These are phyloP conservation scores for Corynorhinus townsendii DNA, from an alignment of 2,113 vertebrate genomes.

Conservation along the genomic window DNA sequence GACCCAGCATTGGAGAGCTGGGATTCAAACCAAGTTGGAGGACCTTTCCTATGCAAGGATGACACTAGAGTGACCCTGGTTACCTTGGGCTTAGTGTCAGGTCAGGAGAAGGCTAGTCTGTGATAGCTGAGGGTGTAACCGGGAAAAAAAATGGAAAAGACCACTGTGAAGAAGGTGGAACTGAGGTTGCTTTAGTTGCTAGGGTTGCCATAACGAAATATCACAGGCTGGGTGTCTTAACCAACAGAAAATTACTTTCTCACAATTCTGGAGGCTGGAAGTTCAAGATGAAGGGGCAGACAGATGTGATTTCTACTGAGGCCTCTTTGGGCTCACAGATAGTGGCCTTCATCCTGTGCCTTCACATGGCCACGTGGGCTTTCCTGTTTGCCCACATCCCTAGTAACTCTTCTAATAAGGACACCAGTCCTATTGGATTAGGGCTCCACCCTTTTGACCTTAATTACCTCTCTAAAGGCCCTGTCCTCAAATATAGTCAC, in stretches of 20 bases:
- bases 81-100: not conserved
- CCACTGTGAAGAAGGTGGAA: not conserved
- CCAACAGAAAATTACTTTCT: not conserved
- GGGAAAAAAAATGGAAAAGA: not conserved
- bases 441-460: not conserved
- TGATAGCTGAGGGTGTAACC: not conserved
- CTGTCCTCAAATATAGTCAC: not conserved
- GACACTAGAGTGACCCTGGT: no score
- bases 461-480: not conserved
- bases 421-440: not conserved
- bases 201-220: not conserved
- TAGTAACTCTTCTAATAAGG: not conserved
- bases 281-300: not conserved
- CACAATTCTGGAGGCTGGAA: not conserved
- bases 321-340: not conserved
- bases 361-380: not conserved
- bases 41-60: not conserved
- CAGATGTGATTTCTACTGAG: not conserved
- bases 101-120: not conserved
- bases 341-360: not conserved
- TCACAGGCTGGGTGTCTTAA: not conserved
- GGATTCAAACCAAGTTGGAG: not conserved
- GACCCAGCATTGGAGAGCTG: not conserved
- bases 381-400: rapidly evolving
- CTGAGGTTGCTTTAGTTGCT: not conserved